A percentile compares a stretch with the other conserved stretches of the same genome.
Evolutionary conservation across 2,797 vertebrate species (phyloP).

Genomic region (Lacerta agilis): DNA sequence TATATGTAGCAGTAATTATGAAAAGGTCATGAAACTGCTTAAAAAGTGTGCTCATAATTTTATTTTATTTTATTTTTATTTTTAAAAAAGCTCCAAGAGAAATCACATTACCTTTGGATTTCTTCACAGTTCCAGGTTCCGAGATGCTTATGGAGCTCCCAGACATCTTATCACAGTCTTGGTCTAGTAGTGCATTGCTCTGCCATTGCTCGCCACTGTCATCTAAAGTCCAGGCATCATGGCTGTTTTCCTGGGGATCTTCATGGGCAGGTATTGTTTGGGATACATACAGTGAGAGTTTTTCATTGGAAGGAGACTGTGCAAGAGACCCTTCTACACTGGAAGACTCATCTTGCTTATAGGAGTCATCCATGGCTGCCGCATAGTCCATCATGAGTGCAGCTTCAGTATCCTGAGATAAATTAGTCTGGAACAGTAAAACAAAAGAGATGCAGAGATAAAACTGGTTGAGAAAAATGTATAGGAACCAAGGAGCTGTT

Average conservation of each 20-base stretch:
- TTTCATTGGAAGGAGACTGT: constrained; percentile 48
- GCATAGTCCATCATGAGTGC: constrained; percentile 91
- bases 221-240: constrained; percentile 70
- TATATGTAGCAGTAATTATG: background rate
- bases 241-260: constrained; percentile 56
- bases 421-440: constrained; percentile 75
- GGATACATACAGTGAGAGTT: constrained; percentile 10
- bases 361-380: constrained; percentile 89
- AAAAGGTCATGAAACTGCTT: background rate
- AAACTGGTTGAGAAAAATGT: background rate
- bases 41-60: background rate
- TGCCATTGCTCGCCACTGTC: constrained; percentile 71
- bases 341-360: constrained; percentile 71
- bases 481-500: background rate
- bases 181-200: constrained; percentile 74
- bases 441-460: background rate
- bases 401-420: constrained; percentile 91
- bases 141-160: constrained; percentile 90
- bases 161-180: constrained; percentile 82
- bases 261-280: constrained; percentile 25
- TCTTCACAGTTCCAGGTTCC: constrained; percentile 86
- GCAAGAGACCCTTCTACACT: constrained; percentile 39
- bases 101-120: constrained; percentile 85
- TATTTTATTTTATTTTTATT: background rate
- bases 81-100: background rate